Conservation (phyloP, 2,797 vertebrate genomes). For the Myripristis jacobus region DNA sequence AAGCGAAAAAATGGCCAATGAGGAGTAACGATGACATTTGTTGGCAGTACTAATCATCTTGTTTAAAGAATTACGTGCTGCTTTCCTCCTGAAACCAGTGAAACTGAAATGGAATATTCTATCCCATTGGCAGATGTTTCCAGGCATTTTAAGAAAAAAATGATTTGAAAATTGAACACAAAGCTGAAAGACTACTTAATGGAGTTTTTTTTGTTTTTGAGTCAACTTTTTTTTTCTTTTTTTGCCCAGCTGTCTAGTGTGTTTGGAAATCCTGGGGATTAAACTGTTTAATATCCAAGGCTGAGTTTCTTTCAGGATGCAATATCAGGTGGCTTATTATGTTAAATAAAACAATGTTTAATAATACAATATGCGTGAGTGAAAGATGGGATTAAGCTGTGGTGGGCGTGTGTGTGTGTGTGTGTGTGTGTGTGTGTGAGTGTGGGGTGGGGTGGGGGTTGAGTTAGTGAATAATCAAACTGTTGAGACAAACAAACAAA, state of each 20-base stretch:
- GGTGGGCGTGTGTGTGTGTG: slow-evolving; percentile 1
- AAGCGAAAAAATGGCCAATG: no score
- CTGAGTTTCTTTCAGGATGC: neutral
- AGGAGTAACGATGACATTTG: no score
- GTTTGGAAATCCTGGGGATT: neutral
- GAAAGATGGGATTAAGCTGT: neutral
- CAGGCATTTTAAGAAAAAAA: neutral
- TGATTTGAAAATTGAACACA: no score
- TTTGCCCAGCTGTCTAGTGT: neutral
- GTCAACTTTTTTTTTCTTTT: no score
- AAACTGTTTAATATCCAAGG: neutral
- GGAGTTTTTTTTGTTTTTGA: no score
- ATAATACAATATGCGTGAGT: slow-evolving; percentile 14
- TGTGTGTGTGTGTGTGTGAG: no score
- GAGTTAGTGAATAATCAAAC: slow-evolving; percentile 25
- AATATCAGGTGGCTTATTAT: slow-evolving; percentile 1
- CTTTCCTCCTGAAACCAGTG: neutral
- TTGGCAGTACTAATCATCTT: no score
- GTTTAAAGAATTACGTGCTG: no score
- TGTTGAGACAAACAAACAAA: slow-evolving; percentile 22
- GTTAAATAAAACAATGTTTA: slow-evolving; percentile 45
- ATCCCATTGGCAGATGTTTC: neutral
- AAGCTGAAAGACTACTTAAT: no score
- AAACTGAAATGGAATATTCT: neutral
- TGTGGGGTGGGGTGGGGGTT: neutral